Percentiles rank a stretch among this genome's conserved stretches.
These are phyloP conservation scores for Microplitis manilae DNA, from an alignment of 2,888 invertebrate genomes.

Conservation along the genomic window DNA sequence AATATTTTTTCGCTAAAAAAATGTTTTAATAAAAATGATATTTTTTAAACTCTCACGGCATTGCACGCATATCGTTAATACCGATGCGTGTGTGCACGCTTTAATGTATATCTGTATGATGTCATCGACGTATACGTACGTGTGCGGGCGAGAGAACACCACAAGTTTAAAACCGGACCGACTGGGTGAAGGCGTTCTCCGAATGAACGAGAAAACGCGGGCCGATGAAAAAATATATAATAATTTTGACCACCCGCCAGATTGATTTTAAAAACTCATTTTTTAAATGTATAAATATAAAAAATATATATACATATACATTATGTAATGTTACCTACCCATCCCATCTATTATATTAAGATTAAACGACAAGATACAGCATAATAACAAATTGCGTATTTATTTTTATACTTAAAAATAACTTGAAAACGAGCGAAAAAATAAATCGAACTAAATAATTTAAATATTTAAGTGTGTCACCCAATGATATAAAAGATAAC, in stretches of 20 bases:
- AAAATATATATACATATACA: neutral
- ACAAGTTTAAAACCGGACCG: constrained; percentile 68
- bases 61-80: constrained; percentile 44
- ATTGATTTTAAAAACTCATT: neutral
- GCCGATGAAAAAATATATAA: constrained; percentile 39
- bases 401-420: too few species aligned
- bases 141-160: constrained; percentile 40
- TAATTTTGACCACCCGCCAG: constrained; percentile 20
- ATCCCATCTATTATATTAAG: too few species aligned
- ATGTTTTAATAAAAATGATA: constrained; percentile 1
- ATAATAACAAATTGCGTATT: too few species aligned
- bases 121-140: constrained; percentile 51
- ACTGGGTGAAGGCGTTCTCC: constrained; percentile 67
- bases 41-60: constrained; percentile 21
- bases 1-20: constrained; percentile 18
- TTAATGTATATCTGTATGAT: constrained; percentile 44
- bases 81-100: constrained; percentile 38
- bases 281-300: neutral
- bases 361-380: too few species aligned
- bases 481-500: too few species aligned
- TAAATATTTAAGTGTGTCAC: too few species aligned
- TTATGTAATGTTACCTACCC: neutral
- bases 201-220: constrained; percentile 57
- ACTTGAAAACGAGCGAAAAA: too few species aligned
- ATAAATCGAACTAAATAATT: too few species aligned